Evolutionary conservation across 2,113 vertebrate species (phyloP).

Genomic region (Melospiza melodia): DNA sequence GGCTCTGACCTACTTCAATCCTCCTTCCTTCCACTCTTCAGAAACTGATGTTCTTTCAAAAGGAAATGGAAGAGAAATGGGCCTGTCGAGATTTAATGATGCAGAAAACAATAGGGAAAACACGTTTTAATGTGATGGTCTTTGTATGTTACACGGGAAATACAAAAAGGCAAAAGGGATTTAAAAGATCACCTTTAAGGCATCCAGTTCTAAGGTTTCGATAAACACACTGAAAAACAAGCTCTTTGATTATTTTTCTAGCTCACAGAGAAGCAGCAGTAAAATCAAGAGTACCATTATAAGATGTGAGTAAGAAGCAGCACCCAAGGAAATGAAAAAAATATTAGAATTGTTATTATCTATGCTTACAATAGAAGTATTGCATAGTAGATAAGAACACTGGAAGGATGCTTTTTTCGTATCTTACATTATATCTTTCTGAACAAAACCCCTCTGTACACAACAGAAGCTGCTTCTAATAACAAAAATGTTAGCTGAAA

Average conservation of each 20-base stretch:
- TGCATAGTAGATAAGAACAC: constrained; percentile 69
- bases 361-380: constrained; percentile 71
- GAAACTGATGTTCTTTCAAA: neutral
- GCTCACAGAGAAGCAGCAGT: constrained; percentile 18
- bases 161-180: neutral
- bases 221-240: constrained; percentile 48
- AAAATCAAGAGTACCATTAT: constrained; percentile 26
- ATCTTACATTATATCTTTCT: constrained; percentile 73
- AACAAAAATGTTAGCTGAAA: constrained; percentile 74
- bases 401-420: constrained; percentile 57
- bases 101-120: constrained; percentile 24
- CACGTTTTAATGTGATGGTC: neutral
- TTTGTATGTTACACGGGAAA: neutral
- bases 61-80: neutral
- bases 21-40: neutral
- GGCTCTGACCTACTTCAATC: neutral
- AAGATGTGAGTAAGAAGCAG: constrained; percentile 56
- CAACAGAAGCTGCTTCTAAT: constrained; percentile 72
- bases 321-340: constrained; percentile 81
- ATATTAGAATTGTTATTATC: constrained; percentile 78
- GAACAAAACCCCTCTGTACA: constrained; percentile 73
- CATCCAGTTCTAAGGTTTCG: constrained; percentile 20
- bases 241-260: constrained; percentile 58
- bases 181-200: constrained; percentile 32
- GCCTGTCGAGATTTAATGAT: neutral